These are phyloP conservation scores for Acrobasis consociella DNA, from an alignment of 2,888 invertebrate species.

Conservation along the genomic window DNA sequence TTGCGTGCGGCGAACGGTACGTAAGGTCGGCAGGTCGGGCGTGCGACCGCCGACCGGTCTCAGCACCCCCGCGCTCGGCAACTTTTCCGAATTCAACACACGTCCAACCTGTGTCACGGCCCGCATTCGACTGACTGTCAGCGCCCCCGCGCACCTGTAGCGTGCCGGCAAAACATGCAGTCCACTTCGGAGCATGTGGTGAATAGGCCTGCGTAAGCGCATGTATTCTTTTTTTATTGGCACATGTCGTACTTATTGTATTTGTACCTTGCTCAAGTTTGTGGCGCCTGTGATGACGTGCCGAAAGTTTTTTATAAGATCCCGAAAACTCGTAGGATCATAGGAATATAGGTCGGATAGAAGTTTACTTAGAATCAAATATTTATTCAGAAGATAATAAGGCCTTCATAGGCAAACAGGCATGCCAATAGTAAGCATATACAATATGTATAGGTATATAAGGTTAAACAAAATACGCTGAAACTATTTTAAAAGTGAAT, in stretches of 20 bases:
- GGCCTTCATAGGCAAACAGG: too few relatives aligned
- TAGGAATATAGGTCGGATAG: too few relatives aligned
- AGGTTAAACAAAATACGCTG: too few relatives aligned
- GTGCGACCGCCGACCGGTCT: conserved; percentile 69
- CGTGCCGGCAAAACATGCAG: conserved; percentile 13
- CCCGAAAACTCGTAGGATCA: not conserved
- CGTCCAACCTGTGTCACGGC: conserved; percentile 41
- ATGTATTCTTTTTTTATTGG: conserved; percentile 10
- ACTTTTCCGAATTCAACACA: conserved; percentile 46
- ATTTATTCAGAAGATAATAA: too few relatives aligned
- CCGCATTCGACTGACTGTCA: conserved; percentile 40
- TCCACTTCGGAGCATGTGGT: conserved; percentile 6
- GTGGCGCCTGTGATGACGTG: not conserved
- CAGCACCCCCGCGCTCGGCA: conserved; percentile 64
- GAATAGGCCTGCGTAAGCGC: conserved; percentile 8
- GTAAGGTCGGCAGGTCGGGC: conserved; percentile 82
- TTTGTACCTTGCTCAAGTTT: not conserved
- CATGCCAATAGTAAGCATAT: too few relatives aligned
- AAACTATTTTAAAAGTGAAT: too few relatives aligned
- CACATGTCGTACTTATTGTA: not conserved
- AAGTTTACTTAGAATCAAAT: too few relatives aligned
- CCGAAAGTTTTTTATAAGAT: not conserved
- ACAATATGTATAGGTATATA: too few relatives aligned
- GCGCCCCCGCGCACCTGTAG: conserved; percentile 31
- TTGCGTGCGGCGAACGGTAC: conserved; percentile 76